phyloP scores from a whole-genome alignment of 2,888 invertebrate species.

The Netelia fuscicornis region DNA sequence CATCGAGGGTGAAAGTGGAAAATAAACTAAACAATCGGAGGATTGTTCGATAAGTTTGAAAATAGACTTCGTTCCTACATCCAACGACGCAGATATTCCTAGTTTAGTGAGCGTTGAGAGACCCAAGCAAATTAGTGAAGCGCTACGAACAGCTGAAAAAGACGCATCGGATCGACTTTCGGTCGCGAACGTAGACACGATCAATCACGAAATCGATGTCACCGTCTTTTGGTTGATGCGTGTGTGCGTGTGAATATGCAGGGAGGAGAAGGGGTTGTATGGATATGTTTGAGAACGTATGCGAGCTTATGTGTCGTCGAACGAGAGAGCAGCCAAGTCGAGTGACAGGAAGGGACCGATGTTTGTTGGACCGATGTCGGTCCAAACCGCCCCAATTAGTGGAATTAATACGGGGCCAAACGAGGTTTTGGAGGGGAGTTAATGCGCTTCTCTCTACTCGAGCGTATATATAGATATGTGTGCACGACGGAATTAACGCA shows the following conservation, averaged over 20 bases:
- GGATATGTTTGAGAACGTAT: conserved; percentile 31
- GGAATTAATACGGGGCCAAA: conserved; percentile 81
- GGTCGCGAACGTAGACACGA: conserved; percentile 61
- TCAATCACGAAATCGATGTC: conserved; percentile 79
- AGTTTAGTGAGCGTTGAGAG: conserved; percentile 29
- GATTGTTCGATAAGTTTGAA: background rate
- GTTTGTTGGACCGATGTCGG: conserved; percentile 76
- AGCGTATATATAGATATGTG: conserved; percentile 19
- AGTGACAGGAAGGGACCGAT: conserved; percentile 74
- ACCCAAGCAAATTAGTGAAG: conserved; percentile 53
- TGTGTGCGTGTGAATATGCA: too few species aligned
- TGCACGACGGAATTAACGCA: conserved; percentile 56
- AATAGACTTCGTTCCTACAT: background rate
- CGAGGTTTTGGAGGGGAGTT: conserved; percentile 80
- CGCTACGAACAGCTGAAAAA: conserved; percentile 38
- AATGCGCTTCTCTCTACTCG: conserved; percentile 75
- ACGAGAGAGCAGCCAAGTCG: conserved; percentile 64
- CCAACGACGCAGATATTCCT: conserved; percentile 28
- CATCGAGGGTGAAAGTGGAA: conserved; percentile 3
- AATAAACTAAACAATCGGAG: background rate
- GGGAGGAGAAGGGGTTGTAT: background rate
- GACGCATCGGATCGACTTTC: conserved; percentile 55
- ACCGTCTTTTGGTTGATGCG: conserved; percentile 31
- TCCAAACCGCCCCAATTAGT: conserved; percentile 83
- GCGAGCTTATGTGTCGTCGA: conserved; percentile 52